Base-by-base conservation (phyloP, 2,888 invertebrate species). In the Cephus nigrinus region DNA sequence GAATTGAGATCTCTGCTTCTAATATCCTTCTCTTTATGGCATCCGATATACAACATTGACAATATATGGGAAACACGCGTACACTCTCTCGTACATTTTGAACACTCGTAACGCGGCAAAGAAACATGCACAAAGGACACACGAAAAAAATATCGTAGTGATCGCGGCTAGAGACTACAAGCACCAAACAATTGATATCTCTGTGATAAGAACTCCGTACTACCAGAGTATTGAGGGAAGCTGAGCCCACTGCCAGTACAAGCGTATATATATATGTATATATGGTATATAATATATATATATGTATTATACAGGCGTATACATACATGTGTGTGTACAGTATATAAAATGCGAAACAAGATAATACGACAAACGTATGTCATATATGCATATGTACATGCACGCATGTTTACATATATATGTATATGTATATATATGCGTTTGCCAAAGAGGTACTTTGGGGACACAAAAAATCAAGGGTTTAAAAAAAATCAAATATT, bases 241-340 rank as follows among this genome's bases (percentile, higher is more conserved):
- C 85, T 87, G 87, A 87, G 85, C 87, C 86, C 89, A 89, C 89
- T 89, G 89, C 89, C 89, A 89, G 88, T 89, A 88, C 86, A 89
- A 85, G 82, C 82, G 79, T 82, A 82, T 80, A 36, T 40, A 40
- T 40, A 40, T 32, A 81, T 77, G 74, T 76, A 77, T 78, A 79
- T 74, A 77, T 80, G 2, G 12, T 35, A 35, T 35, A 35, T 35
- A 35, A 77, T 82, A 82, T 80, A 40, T 40, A 81, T 77, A 76
- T 78, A 76, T 81, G 23, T 55, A 55, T 55, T 55, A 23, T 55
- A 55, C 55, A 55, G 55, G 55, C 55, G 55, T 55, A 55, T 55
- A 55, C 23, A 55, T 23, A 55, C 23, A 55, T 9, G 9, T 55
- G 23, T 55, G 9, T 55, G 55, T 55, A 23, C 9, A 23, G 23